phyloP scores from a whole-genome alignment of 2,888 invertebrate species.

The Rhaphigaster nebulosa region DNA sequence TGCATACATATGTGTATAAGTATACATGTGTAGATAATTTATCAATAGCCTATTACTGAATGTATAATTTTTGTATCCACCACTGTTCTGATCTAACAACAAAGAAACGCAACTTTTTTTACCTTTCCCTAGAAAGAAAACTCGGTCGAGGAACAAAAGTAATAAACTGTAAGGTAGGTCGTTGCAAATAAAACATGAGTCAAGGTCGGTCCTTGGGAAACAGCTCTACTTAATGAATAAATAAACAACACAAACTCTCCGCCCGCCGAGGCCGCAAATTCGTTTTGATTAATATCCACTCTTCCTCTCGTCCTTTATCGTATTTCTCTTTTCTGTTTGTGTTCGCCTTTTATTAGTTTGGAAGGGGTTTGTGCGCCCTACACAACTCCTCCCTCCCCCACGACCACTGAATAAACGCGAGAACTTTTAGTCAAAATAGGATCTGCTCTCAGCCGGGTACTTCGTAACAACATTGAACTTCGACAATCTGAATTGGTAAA shows the following conservation, averaged over 20 bases:
- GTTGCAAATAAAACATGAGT: slow-evolving; percentile 21
- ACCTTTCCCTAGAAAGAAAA: neutral
- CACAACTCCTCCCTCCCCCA: neutral
- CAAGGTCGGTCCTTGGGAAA: slow-evolving; percentile 18
- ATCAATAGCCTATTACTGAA: neutral
- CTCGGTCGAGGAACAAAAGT: slow-evolving; percentile 3
- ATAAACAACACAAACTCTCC: slow-evolving; percentile 28
- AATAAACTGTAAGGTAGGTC: slow-evolving; percentile 44
- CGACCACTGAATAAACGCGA: neutral
- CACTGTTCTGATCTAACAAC: neutral
- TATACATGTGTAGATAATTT: too few species aligned
- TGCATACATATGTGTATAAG: too few species aligned
- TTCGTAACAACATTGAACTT: neutral
- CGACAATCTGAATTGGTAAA: neutral
- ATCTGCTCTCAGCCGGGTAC: neutral
- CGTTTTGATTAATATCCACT: slow-evolving; percentile 33
- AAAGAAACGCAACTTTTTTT: neutral
- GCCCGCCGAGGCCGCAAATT: neutral
- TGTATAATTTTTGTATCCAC: neutral
- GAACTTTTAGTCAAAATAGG: neutral
- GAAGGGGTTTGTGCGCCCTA: neutral
- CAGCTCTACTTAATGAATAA: slow-evolving; percentile 47
- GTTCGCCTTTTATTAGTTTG: neutral
- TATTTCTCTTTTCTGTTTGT: neutral
- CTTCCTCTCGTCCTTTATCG: neutral